These are phyloP conservation scores for Microctenopoma lineatum DNA, from an alignment of 2,797 vertebrate genomes.

Conservation along the genomic window DNA sequence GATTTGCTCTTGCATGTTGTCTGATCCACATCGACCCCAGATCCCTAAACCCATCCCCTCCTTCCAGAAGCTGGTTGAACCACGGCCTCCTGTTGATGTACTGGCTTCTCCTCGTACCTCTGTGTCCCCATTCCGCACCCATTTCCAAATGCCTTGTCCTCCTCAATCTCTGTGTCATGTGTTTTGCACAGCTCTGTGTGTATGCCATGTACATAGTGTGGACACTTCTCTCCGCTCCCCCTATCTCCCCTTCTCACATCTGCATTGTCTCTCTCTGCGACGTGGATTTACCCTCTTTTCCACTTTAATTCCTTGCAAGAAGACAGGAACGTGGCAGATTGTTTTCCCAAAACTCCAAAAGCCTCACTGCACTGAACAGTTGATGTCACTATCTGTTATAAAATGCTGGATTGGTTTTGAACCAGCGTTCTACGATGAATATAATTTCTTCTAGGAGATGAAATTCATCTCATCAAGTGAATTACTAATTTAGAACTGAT, in stretches of 20 bases:
- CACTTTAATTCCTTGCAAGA: constrained; percentile 49
- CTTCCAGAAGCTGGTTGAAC: constrained; percentile 74
- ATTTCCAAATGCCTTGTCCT: constrained; percentile 73
- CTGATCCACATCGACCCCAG: constrained; percentile 73
- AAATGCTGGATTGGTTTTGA: constrained; percentile 54
- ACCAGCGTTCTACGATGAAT: constrained; percentile 37
- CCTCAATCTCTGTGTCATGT: constrained; percentile 74
- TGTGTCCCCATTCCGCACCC: constrained; percentile 82
- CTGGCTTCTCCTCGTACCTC: constrained; percentile 76
- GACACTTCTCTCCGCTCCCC: constrained; percentile 63
- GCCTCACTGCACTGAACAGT: constrained; percentile 36
- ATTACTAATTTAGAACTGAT: constrained; percentile 38
- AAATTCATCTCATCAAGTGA: constrained; percentile 51
- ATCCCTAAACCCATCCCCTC: constrained; percentile 32
- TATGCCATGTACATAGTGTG: constrained; percentile 80
- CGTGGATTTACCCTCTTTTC: constrained; percentile 56
- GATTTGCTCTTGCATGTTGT: constrained; percentile 86
- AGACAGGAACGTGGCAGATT: constrained; percentile 48
- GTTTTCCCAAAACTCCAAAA: constrained; percentile 37
- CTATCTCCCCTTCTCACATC: constrained; percentile 79
- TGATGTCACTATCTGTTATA: constrained; percentile 39
- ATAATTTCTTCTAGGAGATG: constrained; percentile 38
- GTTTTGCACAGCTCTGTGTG: constrained; percentile 78
- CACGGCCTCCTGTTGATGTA: constrained; percentile 75
- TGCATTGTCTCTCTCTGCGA: constrained; percentile 78